Evolutionary conservation across 2,888 invertebrate genomes (phyloP), one percentile per base, ranked within the genome.

Genomic region (Machimus atricapillus): DNA sequence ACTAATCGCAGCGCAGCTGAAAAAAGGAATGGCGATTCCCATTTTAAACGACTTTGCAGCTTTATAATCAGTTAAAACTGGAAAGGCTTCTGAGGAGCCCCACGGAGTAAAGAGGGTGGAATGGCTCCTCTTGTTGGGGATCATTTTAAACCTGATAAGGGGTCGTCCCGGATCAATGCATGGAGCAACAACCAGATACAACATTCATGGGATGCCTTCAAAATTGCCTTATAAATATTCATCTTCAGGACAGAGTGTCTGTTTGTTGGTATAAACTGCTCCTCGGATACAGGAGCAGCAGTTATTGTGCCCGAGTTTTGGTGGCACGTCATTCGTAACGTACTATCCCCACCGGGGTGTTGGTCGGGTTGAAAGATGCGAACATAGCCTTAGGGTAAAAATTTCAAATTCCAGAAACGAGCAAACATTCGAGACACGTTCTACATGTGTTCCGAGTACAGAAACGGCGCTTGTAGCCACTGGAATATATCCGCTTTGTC

Each of bases 151-250:
- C 14, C 40, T 37, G 77, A 77, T 37, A 37, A 66, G 66, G 66
- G 66, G 66, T 66, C 66, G 66, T 66, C 66, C 66, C 66, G 81
- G 81, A 81, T 52, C 81, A 81, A 81, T 52, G 46, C 56, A 56
- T 46, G 31, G 31, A 81, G 56, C 56, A 81, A 56, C 56, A 81
- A 46, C 78, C 37, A 81, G 81, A 46, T 31, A 81, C 56, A 81
- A 81, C 56, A 52, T 56, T 56, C 81, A 56, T 52, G 56, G 56
- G 34, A 81, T 81, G 81, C 56, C 81, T 81, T 56, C 58, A 58
- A 81, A 81, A 56, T 81, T 56, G 56, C 81, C 81, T 81, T 81
- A 81, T 81, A 81, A 81, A 81, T 81, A 81, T 81, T 81, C 81
- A 81, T 81, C 56, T 81, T 81, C 56, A 66, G 66, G 27, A 66